A percentile compares a stretch with the other conserved stretches of the same genome.
phyloP scores from a whole-genome alignment of 1,140 invertebrate genomes.

The Zaprionus vittiger region DNA sequence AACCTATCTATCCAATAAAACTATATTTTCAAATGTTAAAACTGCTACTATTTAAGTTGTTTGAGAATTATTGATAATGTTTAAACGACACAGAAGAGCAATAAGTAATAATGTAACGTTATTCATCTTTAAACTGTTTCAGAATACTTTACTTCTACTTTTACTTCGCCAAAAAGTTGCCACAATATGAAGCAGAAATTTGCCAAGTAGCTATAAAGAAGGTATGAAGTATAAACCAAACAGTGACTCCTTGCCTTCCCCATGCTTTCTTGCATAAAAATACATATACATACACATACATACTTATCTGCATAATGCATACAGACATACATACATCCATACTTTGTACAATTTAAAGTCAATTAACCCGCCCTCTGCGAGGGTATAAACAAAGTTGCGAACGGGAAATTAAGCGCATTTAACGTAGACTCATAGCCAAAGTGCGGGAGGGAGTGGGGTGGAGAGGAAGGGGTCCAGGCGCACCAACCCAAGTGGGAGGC shows the following conservation, averaged over 20 bases:
- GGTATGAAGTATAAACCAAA: not conserved
- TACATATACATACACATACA: not conserved
- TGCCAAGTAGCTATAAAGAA: not conserved
- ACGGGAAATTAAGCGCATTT: constrained; percentile 80
- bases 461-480: no score
- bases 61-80: no score
- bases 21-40: no score
- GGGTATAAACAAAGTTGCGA: constrained; percentile 49
- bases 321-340: not conserved
- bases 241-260: not conserved
- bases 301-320: not conserved
- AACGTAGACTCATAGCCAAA: constrained; percentile 39
- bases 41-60: no score
- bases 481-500: constrained; percentile 10
- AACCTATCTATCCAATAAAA: no score
- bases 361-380: not conserved
- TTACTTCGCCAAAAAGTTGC: not conserved
- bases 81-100: no score
- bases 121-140: not conserved
- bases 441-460: not conserved
- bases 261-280: not conserved
- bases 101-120: no score
- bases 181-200: not conserved
- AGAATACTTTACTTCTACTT: not conserved
- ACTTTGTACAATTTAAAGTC: constrained; percentile 3